Evolutionary conservation across 2,888 invertebrate species (phyloP), one percentile per base, ranked within the genome.

Genomic region (Drosophila subsilvestris): DNA sequence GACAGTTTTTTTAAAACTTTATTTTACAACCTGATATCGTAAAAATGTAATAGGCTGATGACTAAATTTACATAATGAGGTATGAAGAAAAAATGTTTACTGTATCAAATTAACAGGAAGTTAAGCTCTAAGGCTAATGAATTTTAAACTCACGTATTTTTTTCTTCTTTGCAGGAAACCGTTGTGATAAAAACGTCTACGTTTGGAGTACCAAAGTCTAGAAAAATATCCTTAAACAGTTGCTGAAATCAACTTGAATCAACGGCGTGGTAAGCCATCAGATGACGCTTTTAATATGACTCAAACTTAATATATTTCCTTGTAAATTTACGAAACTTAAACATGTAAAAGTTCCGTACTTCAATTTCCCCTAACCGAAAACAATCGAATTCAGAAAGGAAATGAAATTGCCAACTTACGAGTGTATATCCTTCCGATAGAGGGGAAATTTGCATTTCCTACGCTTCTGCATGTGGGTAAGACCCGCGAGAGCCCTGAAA

Each of bases 391-490:
- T 32, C 62, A 12, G 12, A 25, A 20, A 37, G n/a, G n/a, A 66
- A 67, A 56, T 56, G 18, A 44, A 56, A 49, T 27, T 37, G 25
- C 18, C n/a, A 29, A 63, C 56, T 67, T 32, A 22, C 22, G 22
- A 22, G 22, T 22, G 22, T 22, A 66, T 49, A 49, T 66, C 56
- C 68, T 67, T 43, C 48, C 48, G 55, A 25, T 67, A 29, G 56
- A 32, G 32, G 43, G 18, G 32, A 67, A 67, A 49, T 67, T 66
- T 49, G 32, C 66, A 48, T 67, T 48, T 48, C 47, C 68, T 50
- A 17, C 37, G 50, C n/a, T 76, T 80, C 76, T 76, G 80, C 81
- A 79, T 79, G 37, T 37, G 37, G 37, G 37, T 37, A 37, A 37
- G 37, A 48, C 17, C n/a, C 5, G 6, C 1, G 49, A 3, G 29